Conservation (phyloP, 1,140 invertebrate species). For the Neodiprion lecontei region DNA sequence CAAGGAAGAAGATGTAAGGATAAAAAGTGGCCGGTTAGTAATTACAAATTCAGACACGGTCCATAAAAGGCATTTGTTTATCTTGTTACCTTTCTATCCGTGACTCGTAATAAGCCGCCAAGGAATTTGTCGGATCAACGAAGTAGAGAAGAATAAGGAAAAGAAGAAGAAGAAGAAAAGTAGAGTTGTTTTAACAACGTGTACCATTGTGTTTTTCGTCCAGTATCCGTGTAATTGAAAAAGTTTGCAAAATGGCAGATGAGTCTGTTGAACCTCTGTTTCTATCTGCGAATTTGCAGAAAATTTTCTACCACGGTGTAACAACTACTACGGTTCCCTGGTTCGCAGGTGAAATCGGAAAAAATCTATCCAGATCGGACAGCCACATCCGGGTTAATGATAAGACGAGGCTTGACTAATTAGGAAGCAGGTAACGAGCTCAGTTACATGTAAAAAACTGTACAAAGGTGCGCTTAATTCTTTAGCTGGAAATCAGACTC, state of each 20-base stretch:
- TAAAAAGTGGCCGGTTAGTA: not conserved
- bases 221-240: no score
- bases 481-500: no score
- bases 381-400: not conserved
- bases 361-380: not conserved
- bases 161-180: not conserved
- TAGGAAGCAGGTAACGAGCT: not conserved
- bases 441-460: not conserved
- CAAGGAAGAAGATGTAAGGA: no score
- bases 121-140: not conserved
- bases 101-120: not conserved
- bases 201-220: no score
- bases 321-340: no score
- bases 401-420: not conserved
- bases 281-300: no score
- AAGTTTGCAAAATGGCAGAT: no score
- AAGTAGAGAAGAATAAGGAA: no score
- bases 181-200: not conserved
- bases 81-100: not conserved
- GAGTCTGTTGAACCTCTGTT: no score
- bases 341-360: not conserved
- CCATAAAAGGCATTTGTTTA: slow-evolving; percentile 2
- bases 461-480: no score
- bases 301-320: no score
- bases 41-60: not conserved